Evolutionary conservation across 2,113 vertebrate species (phyloP).

Genomic region (Leptobrachium ailaonicum): DNA sequence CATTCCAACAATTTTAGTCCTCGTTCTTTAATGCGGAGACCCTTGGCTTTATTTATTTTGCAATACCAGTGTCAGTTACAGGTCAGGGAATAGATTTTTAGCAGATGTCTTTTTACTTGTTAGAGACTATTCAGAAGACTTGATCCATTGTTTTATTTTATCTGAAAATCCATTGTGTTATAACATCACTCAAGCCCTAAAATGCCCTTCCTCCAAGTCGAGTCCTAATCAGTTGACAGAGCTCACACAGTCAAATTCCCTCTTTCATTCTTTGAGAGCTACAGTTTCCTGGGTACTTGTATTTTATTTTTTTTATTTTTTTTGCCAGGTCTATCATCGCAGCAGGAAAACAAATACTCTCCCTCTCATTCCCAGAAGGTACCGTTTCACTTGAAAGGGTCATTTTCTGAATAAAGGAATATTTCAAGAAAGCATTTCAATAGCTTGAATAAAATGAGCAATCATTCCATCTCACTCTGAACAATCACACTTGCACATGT

Average conservation of each 20-base stretch:
- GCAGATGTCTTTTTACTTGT: no score
- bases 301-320: slow-evolving; percentile 24
- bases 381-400: slow-evolving; percentile 60
- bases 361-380: slow-evolving; percentile 56
- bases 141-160: neutral
- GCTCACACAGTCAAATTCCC: neutral
- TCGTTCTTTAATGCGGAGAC: no score
- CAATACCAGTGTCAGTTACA: no score
- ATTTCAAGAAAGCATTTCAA: slow-evolving; percentile 47
- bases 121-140: neutral
- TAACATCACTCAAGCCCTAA: neutral
- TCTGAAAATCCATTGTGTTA: neutral
- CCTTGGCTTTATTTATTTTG: no score
- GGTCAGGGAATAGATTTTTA: no score
- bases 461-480: neutral
- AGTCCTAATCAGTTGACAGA: neutral
- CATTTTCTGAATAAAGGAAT: slow-evolving; percentile 50
- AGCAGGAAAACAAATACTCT: slow-evolving; percentile 54
- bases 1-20: no score
- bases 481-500: neutral
- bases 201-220: slow-evolving; percentile 9
- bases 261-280: slow-evolving; percentile 28
- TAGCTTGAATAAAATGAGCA: slow-evolving; percentile 31
- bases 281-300: slow-evolving; percentile 45
- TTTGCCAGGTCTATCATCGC: slow-evolving; percentile 51